Conservation (phyloP, 2,888 invertebrate species). For the Monopis laevigella region DNA sequence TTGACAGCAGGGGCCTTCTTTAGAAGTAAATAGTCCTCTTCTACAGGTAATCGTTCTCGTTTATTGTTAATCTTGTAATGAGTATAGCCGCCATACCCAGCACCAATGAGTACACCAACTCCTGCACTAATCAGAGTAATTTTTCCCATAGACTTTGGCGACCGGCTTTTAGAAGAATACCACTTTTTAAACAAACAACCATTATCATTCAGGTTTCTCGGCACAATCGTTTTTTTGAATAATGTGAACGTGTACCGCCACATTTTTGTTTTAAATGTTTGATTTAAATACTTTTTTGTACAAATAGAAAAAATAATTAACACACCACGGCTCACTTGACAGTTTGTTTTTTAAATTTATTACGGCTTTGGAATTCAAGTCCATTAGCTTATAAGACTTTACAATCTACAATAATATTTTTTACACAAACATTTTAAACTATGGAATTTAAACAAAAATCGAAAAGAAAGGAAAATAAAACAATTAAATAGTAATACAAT, state of each 20-base stretch:
- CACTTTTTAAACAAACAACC: conserved; percentile 30
- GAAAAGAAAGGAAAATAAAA: no score
- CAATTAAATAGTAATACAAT: no score
- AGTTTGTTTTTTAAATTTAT: no score
- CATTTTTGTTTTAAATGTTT: conserved; percentile 41
- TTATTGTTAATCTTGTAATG: conserved; percentile 55
- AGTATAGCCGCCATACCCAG: conserved; percentile 62
- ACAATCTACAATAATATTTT: no score
- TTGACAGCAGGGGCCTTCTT: conserved; percentile 54
- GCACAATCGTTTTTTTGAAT: conserved; percentile 38
- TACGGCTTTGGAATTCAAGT: no score
- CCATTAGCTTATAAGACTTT: no score
- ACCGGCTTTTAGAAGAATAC: conserved; percentile 44
- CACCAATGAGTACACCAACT: conserved; percentile 66
- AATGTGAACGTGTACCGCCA: conserved; percentile 46
- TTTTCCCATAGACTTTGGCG: conserved; percentile 49
- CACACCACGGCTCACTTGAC: no score
- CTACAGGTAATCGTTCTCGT: conserved; percentile 29
- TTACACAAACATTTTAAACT: no score
- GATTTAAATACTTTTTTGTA: no score
- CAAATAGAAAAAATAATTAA: no score
- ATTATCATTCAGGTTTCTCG: conserved; percentile 40
- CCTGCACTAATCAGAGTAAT: conserved; percentile 67
- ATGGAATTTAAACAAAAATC: no score
- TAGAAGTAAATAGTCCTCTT: conserved; percentile 51